Evolutionary conservation across 1,140 invertebrate species (phyloP).

Genomic region (Heterodera carotae): DNA sequence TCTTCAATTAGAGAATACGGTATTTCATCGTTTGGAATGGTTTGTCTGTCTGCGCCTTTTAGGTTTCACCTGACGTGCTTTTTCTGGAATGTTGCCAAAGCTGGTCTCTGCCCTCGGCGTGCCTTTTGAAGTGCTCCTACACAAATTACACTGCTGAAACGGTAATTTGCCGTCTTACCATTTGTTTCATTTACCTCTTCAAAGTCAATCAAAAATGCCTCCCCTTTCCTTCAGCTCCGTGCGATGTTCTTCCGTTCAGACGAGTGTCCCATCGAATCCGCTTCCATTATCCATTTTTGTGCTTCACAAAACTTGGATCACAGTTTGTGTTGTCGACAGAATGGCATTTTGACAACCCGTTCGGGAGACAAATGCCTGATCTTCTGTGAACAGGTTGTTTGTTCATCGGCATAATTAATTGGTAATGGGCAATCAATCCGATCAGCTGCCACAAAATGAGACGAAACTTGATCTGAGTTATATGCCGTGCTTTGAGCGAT

Average conservation of each 20-base stretch:
- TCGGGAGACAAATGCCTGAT: conserved; percentile 58
- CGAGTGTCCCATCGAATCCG: conserved; percentile 59
- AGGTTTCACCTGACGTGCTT: conserved; percentile 48
- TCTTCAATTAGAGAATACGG: too few species aligned
- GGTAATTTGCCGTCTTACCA: conserved; percentile 33
- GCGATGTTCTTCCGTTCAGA: conserved; percentile 63
- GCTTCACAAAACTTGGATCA: conserved; percentile 57
- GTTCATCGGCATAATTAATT: neutral
- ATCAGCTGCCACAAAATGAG: conserved; percentile 46
- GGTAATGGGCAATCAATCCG: neutral
- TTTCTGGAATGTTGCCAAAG: conserved; percentile 60
- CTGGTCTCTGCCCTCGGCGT: conserved; percentile 54
- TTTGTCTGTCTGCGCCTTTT: neutral
- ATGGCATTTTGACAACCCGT: conserved; percentile 54
- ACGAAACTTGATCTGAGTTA: conserved; percentile 58
- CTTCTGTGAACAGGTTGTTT: conserved; percentile 58
- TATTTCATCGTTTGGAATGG: neutral
- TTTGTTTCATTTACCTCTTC: conserved; percentile 16
- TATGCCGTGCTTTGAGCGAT: conserved; percentile 61
- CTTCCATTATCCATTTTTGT: conserved; percentile 62
- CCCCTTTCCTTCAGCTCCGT: conserved; percentile 45
- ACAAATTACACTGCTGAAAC: conserved; percentile 50
- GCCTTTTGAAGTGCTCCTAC: conserved; percentile 58
- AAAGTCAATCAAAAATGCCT: too few species aligned
- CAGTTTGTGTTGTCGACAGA: conserved; percentile 36